Percentiles rank a stretch among this genome's conserved stretches.
These are phyloP conservation scores for Rhizoglyphus robini DNA, from an alignment of 1,140 invertebrate genomes.

Conservation along the genomic window DNA sequence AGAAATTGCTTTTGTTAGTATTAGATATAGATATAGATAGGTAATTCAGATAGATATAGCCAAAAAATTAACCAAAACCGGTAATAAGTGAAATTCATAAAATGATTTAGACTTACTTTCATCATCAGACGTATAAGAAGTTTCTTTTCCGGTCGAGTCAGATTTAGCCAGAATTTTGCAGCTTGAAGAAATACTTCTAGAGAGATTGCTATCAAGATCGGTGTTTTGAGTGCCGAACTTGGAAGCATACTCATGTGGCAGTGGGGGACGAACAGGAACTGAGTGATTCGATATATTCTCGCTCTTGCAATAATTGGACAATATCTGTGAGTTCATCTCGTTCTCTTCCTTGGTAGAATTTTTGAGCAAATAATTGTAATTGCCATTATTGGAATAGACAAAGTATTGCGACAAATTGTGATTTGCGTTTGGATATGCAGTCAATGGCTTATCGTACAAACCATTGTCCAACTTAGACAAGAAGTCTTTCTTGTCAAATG, in stretches of 20 bases:
- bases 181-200: not conserved
- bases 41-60: not conserved
- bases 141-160: not conserved
- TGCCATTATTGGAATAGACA: not conserved
- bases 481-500: no score
- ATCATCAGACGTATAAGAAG: constrained; percentile 7
- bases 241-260: not conserved
- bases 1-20: not conserved
- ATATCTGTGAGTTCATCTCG: not conserved
- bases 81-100: not conserved
- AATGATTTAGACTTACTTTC: constrained; percentile 11
- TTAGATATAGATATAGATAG: not conserved
- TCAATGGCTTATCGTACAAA: no score
- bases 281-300: not conserved
- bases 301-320: not conserved
- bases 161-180: no score
- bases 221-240: not conserved
- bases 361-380: not conserved
- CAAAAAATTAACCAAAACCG: not conserved
- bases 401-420: not conserved
- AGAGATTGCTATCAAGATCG: not conserved
- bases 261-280: not conserved
- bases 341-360: no score
- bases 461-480: no score
- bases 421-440: not conserved